Base-by-base conservation (phyloP, 2,888 invertebrate species). In the Bellardia pandia region DNA sequence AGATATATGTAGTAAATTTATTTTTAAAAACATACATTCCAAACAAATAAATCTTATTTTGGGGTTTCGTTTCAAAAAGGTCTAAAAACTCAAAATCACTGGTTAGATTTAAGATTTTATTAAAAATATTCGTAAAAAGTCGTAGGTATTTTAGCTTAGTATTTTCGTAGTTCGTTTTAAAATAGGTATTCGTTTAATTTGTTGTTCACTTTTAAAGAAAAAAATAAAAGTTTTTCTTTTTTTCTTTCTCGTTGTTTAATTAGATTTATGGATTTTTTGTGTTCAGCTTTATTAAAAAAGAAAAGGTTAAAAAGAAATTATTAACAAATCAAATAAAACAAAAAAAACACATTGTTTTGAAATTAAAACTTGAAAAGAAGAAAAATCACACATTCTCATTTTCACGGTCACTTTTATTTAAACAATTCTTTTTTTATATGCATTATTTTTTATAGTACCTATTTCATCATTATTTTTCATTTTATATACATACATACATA, bases 251-350 rank as follows among this genome's bases (percentile, higher is more conserved):
- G 23, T 23, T 77, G 30, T 60, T 75, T 60, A 62, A 75, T 62
- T 48, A 71, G 85, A 87, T 81, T 85, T 87, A 81, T 69, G 51
- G 51, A 85, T 85, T 82, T 87, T 87, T 85, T 87, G 87, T 75
- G 23, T 69, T 71, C 53, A 85, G 85, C 87, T 85, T 78, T 62
- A 72, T 45, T 53, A 68, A 66, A 45, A 60, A 58, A 51, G 7
- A 37, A 78, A 33, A 66, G 23, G 58, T 13, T 48, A 51, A 56
- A 51, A 45, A 33, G 37, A 77, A 75, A 69, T 74, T 75, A 53
- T 60, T 23, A 48, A 53, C 40, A 40, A 68, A 37, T 13, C 33
- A 64, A 5, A 69, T 62, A 51, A 23, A 78, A 75, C 68, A 45
- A 37, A 42, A 69, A 69, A 72, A 78, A 75, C 77, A 78, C 45